Evolutionary conservation across 92 coral and sea anemone genomes (phyloP).

Genomic region (Zoanthus sociatus): DNA sequence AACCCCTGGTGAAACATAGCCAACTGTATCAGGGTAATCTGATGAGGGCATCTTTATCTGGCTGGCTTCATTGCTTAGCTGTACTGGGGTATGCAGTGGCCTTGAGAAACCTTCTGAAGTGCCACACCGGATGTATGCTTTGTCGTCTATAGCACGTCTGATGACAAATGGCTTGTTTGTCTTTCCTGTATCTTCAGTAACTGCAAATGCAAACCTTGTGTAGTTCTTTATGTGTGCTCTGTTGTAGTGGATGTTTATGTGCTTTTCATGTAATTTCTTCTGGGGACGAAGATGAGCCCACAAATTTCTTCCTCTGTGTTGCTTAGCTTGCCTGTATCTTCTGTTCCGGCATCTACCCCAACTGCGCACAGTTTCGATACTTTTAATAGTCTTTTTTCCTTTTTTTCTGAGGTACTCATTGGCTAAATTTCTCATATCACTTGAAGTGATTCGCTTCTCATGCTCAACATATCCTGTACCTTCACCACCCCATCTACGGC

Average conservation of each 20-base stretch:
- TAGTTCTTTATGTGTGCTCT: constrained; percentile 18
- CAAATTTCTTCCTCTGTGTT: constrained; percentile 51
- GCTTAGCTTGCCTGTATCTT: constrained; percentile 42
- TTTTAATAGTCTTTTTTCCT: constrained; percentile 9
- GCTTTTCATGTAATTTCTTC: background rate
- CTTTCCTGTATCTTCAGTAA: background rate
- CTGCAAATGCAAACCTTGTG: background rate
- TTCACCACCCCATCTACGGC: constrained; percentile 42
- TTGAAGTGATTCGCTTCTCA: constrained; percentile 16
- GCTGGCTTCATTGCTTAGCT: too few relatives aligned
- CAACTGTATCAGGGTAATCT: constrained; percentile 62
- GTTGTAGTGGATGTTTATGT: constrained; percentile 35
- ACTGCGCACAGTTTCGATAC: constrained; percentile 31
- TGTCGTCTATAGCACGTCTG: constrained; percentile 54
- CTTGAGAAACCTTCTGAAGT: constrained; percentile 55
- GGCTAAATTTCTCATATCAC: constrained; percentile 6
- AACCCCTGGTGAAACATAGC: constrained; percentile 62
- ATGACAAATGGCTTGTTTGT: constrained; percentile 9
- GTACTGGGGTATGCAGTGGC: too few relatives aligned
- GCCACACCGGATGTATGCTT: constrained; percentile 47
- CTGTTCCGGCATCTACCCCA: constrained; percentile 57
- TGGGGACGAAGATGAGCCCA: constrained; percentile 35
- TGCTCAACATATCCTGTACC: constrained; percentile 38
- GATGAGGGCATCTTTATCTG: constrained; percentile 9
- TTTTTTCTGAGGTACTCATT: background rate